Base-by-base conservation (phyloP, 1,140 invertebrate genomes). In the Rhagoletis pomonella region DNA sequence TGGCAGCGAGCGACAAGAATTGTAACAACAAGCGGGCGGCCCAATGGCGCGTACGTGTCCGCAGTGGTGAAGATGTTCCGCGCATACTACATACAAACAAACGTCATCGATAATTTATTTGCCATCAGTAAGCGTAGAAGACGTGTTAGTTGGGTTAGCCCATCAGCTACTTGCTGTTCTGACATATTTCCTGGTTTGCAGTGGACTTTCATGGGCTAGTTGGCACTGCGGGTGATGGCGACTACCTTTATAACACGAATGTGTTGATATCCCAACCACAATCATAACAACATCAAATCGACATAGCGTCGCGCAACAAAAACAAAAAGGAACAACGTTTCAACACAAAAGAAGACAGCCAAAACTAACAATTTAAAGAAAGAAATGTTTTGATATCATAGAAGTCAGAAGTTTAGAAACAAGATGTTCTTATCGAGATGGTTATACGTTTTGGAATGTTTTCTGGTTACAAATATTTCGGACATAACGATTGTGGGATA, bases 101-200 rank as follows among this genome's bases (percentile, higher is more conserved):
- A 29, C 73, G 29, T 81, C 73, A 81, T 81, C 73, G 73, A 81
- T 81, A 81, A 81, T 81, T 55, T 81, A 81, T 81, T 81, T 81
- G 47, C 47, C 2, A 47, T 29, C 73, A n/a, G 47, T 55, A 81
- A 81, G 55, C 47, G 55, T 50, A 81, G 73, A 81, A 81, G 73
- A 81, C 73, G 47, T 81, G 73, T 58, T 81, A 19, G 73, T 12
- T 81, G 73, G 47, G 5, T 81, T 81, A 6, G 47, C 47, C 9
- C 14, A 58, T 55, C 47, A 47, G 73, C 73, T 81, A 81, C 73
- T 81, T 81, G 73, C 47, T 55, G n/a, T 55, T 81, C 69, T n/a
- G 42, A 12, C 44, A 42, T 14, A 47, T 10, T 55, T 50, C 7
- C 73, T 81, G 73, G 14, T 55, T 55, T 55, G 50, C 50, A 2